Base-by-base conservation (phyloP, 2,888 invertebrate genomes). In the Molorchus minor region DNA sequence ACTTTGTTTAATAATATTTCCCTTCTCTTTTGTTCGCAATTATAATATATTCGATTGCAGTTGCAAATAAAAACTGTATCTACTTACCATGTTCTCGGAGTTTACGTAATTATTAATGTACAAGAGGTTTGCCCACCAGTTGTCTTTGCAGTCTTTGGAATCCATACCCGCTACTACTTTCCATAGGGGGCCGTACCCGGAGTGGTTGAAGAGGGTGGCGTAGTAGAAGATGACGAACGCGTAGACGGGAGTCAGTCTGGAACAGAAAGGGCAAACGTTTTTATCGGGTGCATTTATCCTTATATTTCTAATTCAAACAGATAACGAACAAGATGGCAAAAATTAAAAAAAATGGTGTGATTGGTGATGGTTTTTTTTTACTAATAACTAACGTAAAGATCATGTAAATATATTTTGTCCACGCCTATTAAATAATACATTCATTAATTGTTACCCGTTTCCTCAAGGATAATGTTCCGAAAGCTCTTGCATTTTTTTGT, bases 91-190 rank as follows among this genome's bases (percentile, higher is more conserved):
- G 70, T 85, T 81, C 45, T 85, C 82, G 1, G 80, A 80, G 64
- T 85, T 83, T 2, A 87, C 75, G 63, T 87, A 87, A 71, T 88
- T 88, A 72, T 79, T 85, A 25, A 88, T 71, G 81, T 87, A 87
- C 1, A 88, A 77, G 0, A 88, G 70, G 70, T 84, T 87, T 0
- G 85, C 75, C 88, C 88, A 88, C 87, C 88, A 88, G 71, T 86
- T 86, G 54, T 82, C 78, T 30, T 82, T 78, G 66, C 88, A 88
- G 16, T 82, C 80, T 0, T 74, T 78, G 0, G 82, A 82, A 60
- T 88, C 86, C 0, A 71, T 77, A 0, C 80, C 79, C 5, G 85
- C 77, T 0, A 83, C 79, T 1, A 82, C 72, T 68, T 83, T 82
- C 87, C 87, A 88, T 12, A 87, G 71, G 0, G 88, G 88, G 0